Base-by-base conservation (phyloP, 2,888 invertebrate species). In the Apotomis capreana region DNA sequence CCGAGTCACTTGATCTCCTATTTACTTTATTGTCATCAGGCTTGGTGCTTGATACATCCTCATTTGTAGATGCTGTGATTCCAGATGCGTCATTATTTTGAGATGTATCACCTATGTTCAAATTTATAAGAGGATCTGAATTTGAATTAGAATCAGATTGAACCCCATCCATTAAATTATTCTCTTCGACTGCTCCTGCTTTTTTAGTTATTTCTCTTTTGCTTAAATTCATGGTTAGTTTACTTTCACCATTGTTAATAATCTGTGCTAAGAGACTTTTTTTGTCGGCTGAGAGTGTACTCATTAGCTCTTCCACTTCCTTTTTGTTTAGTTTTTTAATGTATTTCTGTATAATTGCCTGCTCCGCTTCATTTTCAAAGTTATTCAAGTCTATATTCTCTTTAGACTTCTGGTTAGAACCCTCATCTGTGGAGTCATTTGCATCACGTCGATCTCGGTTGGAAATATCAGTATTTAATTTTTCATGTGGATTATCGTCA, bases 201-300 rank as follows among this genome's bases (percentile, higher is more conserved):
- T 92, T 93, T 74, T 92, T 92, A 5, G 89, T 91, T 68, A 92
- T 92, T 85, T 92, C 93, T 75, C 92, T 84, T 82, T 93, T 93
- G 75, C 84, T 89, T 36, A 89, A 76, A 52, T 57, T 78, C 3
- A 82, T 83, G 62, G 36, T 71, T 78, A 36, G 84, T 80, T 54
- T 69, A 67, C 5, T 77, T 54, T 67, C 44, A 36, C 86, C 85
- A 49, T 69, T 79, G 13, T 86, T 87, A 44, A 93, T 90, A 4
- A 92, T 90, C 79, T 87, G 89, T 77, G 88, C 89, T 54, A 93
- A 81, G 4, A 93, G 81, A 37, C 81, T 80, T 77, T 84, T 85
- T 83, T 92, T 92, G 70, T 92, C 91, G 62, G 87, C 89, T 0
- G 91, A 84, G 5, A 93, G 81, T 12, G 91, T 89, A 76, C 83